A percentile compares a stretch with the other conserved stretches of the same genome.
These are phyloP conservation scores for Aplysina aerophoba DNA, from an alignment of 37 sponge, comb jelly and placozoan species.

Conservation along the genomic window DNA sequence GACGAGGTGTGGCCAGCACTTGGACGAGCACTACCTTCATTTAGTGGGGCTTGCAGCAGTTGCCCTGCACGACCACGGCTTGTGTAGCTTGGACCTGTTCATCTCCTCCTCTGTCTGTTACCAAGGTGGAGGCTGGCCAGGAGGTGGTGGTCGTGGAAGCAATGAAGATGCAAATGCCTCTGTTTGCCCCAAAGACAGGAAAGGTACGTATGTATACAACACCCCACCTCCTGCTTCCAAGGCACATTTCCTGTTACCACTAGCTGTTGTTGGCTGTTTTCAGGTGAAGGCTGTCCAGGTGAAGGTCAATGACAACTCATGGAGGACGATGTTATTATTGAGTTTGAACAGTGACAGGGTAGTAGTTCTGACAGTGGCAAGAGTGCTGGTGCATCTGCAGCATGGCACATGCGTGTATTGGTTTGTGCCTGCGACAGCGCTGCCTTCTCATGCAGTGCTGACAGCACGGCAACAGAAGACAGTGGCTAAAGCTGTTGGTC, in stretches of 20 bases:
- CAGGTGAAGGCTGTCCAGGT: constrained; percentile 72
- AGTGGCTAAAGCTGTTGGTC: no score
- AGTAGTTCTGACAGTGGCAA: no score
- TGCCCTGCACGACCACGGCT: no score
- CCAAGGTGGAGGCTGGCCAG: constrained; percentile 80
- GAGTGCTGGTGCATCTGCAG: no score
- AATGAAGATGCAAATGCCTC: constrained; percentile 97
- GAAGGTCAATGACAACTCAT: constrained; percentile 63
- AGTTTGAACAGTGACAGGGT: constrained; percentile 40
- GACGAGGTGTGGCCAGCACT: constrained; percentile 42
- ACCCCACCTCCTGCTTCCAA: no score
- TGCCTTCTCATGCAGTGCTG: no score
- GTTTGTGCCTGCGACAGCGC: no score
- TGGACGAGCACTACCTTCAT: no score
- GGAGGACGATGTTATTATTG: constrained; percentile 78
- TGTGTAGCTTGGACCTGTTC: not conserved
- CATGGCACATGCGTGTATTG: no score
- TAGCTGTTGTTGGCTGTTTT: not conserved
- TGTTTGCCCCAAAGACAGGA: constrained; percentile 81
- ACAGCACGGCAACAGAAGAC: no score
- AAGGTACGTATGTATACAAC: constrained; percentile 43
- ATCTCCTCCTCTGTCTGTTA: not conserved
- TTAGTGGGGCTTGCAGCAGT: no score
- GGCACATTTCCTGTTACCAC: not conserved
- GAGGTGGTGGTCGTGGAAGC: constrained; percentile 85